Evolutionary conservation across 2,797 vertebrate species (phyloP).

Genomic region (Vireo griseus): DNA sequence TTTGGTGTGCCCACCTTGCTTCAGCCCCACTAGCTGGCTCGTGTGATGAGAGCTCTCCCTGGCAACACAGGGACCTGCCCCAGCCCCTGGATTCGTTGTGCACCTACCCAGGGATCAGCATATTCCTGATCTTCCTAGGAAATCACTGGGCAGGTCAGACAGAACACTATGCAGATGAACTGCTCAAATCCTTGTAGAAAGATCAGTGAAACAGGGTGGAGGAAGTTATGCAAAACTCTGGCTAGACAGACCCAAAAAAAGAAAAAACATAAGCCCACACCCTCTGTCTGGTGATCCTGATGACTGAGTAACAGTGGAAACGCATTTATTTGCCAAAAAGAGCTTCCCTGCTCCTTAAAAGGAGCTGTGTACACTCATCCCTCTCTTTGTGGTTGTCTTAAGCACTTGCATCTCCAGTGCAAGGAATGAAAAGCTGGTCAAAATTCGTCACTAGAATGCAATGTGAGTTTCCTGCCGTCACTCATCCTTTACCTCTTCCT

Average conservation of each 20-base stretch:
- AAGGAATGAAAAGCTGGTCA: neutral
- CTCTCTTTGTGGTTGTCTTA: neutral
- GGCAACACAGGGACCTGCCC: accelerated
- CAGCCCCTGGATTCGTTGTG: neutral
- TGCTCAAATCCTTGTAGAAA: neutral
- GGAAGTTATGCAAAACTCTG: neutral
- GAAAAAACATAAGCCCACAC: neutral
- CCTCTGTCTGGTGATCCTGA: neutral
- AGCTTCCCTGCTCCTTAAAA: slow-evolving; percentile 9
- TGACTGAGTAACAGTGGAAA: slow-evolving; percentile 8
- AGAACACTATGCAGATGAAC: neutral
- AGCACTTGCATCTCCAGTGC: neutral
- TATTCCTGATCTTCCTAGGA: neutral
- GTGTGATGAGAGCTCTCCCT: neutral
- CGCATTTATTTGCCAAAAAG: neutral
- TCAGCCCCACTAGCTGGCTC: neutral
- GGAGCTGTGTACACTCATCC: neutral
- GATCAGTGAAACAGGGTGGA: neutral
- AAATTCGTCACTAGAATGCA: slow-evolving; percentile 36
- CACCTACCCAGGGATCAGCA: neutral
- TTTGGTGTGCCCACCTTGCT: neutral
- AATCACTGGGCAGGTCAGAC: neutral
- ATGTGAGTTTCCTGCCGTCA: neutral
- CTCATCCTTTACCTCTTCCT: slow-evolving; percentile 25
- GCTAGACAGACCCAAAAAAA: neutral